These are phyloP conservation scores for Phymastichus coffea DNA, from an alignment of 1,140 invertebrate species.

Conservation along the genomic window DNA sequence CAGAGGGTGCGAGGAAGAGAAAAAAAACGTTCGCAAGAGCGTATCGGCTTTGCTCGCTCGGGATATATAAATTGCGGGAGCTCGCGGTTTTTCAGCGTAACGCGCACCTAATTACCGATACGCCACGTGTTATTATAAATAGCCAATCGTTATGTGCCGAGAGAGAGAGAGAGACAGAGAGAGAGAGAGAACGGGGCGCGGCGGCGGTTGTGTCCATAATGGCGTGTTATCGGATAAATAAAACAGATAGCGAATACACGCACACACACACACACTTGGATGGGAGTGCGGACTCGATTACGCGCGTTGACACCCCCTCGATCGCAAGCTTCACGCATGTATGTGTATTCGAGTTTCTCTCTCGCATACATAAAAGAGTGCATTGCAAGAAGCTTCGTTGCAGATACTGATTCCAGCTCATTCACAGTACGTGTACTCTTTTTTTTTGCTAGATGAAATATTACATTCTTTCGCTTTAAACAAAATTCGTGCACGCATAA, in stretches of 20 bases:
- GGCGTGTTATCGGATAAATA: slow-evolving; percentile 58
- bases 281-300: slow-evolving; percentile 45
- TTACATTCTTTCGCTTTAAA: no score
- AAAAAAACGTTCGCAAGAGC: no score
- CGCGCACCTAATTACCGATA: slow-evolving; percentile 56
- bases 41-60: background rate
- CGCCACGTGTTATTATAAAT: slow-evolving; percentile 57
- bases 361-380: background rate
- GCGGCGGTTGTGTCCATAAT: slow-evolving; percentile 49
- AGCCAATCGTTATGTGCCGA: slow-evolving; percentile 55
- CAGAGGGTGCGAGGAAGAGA: no score
- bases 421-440: no score
- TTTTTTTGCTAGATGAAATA: no score
- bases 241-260: slow-evolving; percentile 42
- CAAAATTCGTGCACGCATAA: no score
- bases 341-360: no score
- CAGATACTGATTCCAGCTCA: no score
- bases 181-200: no score
- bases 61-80: slow-evolving; percentile 25
- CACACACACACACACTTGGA: background rate
- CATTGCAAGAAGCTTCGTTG: no score
- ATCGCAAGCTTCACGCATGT: slow-evolving; percentile 5
- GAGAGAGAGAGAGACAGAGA: no score
- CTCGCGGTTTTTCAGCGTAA: slow-evolving; percentile 22
- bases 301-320: slow-evolving; percentile 39